Evolutionary conservation across 2,888 invertebrate genomes (phyloP).

Genomic region (Drosophila testacea): DNA sequence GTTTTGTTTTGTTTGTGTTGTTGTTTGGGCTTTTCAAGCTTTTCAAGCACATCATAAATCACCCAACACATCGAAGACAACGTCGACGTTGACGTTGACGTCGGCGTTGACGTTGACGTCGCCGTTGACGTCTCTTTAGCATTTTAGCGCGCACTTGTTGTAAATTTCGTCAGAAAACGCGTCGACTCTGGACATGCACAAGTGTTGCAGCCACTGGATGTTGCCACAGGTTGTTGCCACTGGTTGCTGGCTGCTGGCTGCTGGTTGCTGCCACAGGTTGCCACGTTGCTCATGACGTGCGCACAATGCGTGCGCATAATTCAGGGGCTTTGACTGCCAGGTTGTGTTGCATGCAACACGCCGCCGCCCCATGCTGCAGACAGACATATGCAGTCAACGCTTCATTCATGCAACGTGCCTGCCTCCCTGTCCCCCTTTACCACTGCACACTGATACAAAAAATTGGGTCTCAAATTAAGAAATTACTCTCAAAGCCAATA

Average conservation of each 20-base stretch:
- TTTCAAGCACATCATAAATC: slow-evolving; percentile 79
- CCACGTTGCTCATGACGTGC: slow-evolving; percentile 68
- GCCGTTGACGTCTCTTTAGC: slow-evolving; percentile 68
- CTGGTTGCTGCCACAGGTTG: slow-evolving; percentile 30
- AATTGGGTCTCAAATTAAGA: too few species aligned
- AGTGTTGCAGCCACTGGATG: slow-evolving; percentile 57
- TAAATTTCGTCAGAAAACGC: slow-evolving; percentile 78
- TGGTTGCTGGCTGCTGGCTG: slow-evolving; percentile 27
- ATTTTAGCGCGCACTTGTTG: slow-evolving; percentile 76
- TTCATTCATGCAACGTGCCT: slow-evolving; percentile 1
- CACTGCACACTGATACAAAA: too few species aligned
- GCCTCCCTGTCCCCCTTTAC: too few species aligned
- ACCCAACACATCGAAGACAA: slow-evolving; percentile 47
- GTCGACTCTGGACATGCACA: slow-evolving; percentile 63
- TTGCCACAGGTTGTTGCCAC: slow-evolving; percentile 20
- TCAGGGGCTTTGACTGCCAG: slow-evolving; percentile 61
- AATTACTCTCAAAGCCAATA: too few species aligned
- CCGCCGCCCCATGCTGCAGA: slow-evolving; percentile 42
- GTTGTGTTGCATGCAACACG: slow-evolving; percentile 70
- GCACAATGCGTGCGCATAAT: slow-evolving; percentile 82
- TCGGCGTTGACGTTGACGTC: slow-evolving; percentile 25
- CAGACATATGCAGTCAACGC: slow-evolving; percentile 23
- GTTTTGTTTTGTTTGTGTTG: slow-evolving; percentile 6
- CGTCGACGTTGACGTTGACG: slow-evolving; percentile 19
- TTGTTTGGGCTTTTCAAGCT: slow-evolving; percentile 3